Base-by-base conservation (phyloP, 2,797 vertebrate species). In the Tadarida brasiliensis region DNA sequence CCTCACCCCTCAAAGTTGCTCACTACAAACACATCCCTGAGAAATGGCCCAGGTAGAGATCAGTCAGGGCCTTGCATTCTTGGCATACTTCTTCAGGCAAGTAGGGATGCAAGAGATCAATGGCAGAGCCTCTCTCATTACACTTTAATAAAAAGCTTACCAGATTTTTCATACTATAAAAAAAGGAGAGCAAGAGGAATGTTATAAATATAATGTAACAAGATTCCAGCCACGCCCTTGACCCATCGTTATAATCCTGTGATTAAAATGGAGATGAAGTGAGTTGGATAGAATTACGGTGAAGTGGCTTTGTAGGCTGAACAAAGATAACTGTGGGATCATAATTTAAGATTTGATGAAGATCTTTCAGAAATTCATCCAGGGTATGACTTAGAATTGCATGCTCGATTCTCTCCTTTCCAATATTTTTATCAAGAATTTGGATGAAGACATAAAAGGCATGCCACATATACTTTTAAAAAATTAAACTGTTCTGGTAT, bases 261-360 rank as follows among this genome's bases (percentile, higher is more conserved):
- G 61, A 67, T 76, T 83, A 63, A 61, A 93, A 87, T 51, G 57
- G 44, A 86, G 44, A 89, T 70, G 22, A 94, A 78, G 47, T 54
- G 26, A 78, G n/a, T n/a, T 44, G 65, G 30, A 28, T 0, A 88
- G 70, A 73, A 84, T 30, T 78, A 78, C 1, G 30, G 16, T 30
- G 65, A 88, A 77, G 49, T 14, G 26, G 63, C 30, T 84, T 65
- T 94, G 20, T 11, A 67, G 14, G 24, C 20, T 28, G 35, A 83
- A 51, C 19, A 65, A 28, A 63, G 33, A 77, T 11, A 70, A 16
- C 68, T 2, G 57, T 15, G 33, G 57, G 80, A 85, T 80, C 68
- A 15, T 59, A 61, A 87, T 39, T 47, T 39, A 84, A 83, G 54
- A n/a, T 35, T 26, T 77, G 24, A 49, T 44, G 24, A 39, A 33